These are phyloP conservation scores for Elysia chlorotica DNA, from an alignment of 1,140 invertebrate species.

Conservation along the genomic window DNA sequence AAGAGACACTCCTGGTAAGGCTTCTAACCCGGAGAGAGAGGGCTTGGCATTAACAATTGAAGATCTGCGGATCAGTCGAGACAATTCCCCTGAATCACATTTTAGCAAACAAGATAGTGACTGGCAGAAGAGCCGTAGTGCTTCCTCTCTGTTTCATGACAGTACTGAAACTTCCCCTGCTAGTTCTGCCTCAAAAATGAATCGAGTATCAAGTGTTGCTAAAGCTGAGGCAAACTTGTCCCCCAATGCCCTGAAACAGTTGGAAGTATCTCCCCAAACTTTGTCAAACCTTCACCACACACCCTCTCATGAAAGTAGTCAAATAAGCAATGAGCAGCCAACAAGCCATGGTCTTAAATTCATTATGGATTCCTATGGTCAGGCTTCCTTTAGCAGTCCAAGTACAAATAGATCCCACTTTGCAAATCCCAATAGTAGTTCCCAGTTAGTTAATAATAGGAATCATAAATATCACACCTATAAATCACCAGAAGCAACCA, in stretches of 20 bases:
- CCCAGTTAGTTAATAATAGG: background rate
- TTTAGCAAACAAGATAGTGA: background rate
- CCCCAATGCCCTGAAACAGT: constrained; percentile 19
- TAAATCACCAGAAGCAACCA: background rate
- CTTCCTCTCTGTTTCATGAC: constrained; percentile 12
- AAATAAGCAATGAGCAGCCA: too few relatives aligned
- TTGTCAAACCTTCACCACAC: too few relatives aligned
- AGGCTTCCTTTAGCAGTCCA: background rate
- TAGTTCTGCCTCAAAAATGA: constrained; percentile 23
- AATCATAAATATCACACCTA: background rate
- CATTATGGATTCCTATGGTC: constrained; percentile 17
- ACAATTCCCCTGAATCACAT: background rate
- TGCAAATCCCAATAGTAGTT: background rate
- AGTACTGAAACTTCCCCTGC: constrained; percentile 12
- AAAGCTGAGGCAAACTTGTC: constrained; percentile 3
- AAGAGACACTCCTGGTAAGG: background rate
- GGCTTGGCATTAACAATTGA: constrained; percentile 20
- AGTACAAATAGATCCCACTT: background rate
- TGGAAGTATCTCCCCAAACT: too few relatives aligned
- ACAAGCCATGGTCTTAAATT: constrained; percentile 5
- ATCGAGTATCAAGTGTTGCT: background rate
- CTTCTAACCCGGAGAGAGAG: constrained; percentile 9
- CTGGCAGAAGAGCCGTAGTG: background rate
- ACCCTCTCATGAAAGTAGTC: too few relatives aligned
- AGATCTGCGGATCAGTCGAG: constrained; percentile 1